Evolutionary conservation across 1,140 invertebrate genomes (phyloP).

Genomic region (Drosophila oshimai): DNA sequence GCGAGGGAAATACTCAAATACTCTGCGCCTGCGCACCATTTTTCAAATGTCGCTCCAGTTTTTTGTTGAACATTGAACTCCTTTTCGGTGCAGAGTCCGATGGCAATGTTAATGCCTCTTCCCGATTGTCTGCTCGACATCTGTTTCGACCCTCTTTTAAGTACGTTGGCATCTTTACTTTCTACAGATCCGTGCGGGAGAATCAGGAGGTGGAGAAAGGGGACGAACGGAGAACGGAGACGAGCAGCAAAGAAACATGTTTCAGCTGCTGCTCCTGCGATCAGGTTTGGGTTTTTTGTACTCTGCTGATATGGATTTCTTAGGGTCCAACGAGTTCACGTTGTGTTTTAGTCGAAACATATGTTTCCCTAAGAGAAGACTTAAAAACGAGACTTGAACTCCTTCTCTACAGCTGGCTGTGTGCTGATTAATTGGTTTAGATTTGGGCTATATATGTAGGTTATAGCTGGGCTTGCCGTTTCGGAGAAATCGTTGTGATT

Average conservation of each 20-base stretch:
- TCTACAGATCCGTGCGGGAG: slow-evolving; percentile 39
- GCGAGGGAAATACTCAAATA: slow-evolving; percentile 28
- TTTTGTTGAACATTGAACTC: slow-evolving; percentile 55
- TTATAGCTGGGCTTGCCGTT: not conserved
- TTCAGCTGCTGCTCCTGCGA: slow-evolving; percentile 66
- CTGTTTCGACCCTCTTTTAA: slow-evolving; percentile 62
- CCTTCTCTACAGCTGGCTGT: not conserved
- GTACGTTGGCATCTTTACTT: slow-evolving; percentile 75
- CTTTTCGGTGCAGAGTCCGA: slow-evolving; percentile 41
- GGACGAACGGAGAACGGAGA: not conserved
- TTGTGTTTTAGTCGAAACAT: slow-evolving; percentile 60
- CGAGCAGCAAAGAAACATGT: slow-evolving; percentile 58
- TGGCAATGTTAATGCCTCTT: slow-evolving; percentile 53
- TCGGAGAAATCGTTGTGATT: not conserved
- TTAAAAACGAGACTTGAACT: slow-evolving; percentile 3
- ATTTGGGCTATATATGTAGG: slow-evolving; percentile 40
- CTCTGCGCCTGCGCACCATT: slow-evolving; percentile 63
- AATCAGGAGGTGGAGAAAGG: not conserved
- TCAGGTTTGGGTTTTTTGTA: slow-evolving; percentile 54
- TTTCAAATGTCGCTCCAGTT: slow-evolving; percentile 67
- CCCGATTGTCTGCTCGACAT: slow-evolving; percentile 67
- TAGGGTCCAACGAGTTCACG: slow-evolving; percentile 38
- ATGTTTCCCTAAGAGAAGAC: slow-evolving; percentile 46
- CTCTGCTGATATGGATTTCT: slow-evolving; percentile 36
- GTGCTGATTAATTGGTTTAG: slow-evolving; percentile 76